A percentile compares a stretch with the other conserved stretches of the same genome.
These are phyloP conservation scores for Polydrusus cervinus DNA, from an alignment of 2,888 invertebrate genomes.

Conservation along the genomic window DNA sequence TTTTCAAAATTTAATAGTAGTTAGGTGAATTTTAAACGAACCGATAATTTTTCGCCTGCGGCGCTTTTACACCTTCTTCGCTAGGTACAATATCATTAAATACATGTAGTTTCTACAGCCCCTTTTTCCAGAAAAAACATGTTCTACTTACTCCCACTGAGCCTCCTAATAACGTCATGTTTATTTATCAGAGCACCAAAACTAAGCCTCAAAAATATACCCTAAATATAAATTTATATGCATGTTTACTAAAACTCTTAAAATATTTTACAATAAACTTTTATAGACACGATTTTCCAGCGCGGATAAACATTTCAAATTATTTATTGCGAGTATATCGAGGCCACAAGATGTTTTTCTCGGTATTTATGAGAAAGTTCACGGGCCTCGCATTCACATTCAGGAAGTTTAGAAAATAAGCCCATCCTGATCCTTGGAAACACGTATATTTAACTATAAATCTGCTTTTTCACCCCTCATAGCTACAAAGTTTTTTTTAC, in stretches of 20 bases:
- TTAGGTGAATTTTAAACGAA: too few relatives aligned
- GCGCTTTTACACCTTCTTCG: too few relatives aligned
- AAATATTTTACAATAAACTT: slow-evolving; percentile 45
- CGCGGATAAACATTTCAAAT: slow-evolving; percentile 41
- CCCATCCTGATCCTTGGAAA: slow-evolving; percentile 38
- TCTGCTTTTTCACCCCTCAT: slow-evolving; percentile 38
- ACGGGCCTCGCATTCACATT: slow-evolving; percentile 32
- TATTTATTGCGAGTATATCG: slow-evolving; percentile 47
- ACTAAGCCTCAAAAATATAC: not conserved
- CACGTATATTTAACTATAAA: slow-evolving; percentile 44
- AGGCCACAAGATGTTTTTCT: slow-evolving; percentile 43
- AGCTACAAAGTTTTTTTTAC: slow-evolving; percentile 25
- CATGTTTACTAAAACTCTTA: slow-evolving; percentile 27
- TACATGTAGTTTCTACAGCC: too few relatives aligned
- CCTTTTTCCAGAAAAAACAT: too few relatives aligned
- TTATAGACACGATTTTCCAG: slow-evolving; percentile 36
- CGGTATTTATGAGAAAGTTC: slow-evolving; percentile 44
- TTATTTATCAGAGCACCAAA: not conserved
- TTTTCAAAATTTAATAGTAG: too few relatives aligned
- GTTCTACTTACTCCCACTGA: too few relatives aligned
- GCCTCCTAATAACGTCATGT: not conserved
- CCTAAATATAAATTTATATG: slow-evolving; percentile 20
- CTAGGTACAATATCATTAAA: too few relatives aligned
- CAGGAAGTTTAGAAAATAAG: slow-evolving; percentile 48
- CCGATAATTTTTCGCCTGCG: too few relatives aligned